Evolutionary conservation across 2,113 vertebrate species (phyloP).

Genomic region (Sprattus sprattus): DNA sequence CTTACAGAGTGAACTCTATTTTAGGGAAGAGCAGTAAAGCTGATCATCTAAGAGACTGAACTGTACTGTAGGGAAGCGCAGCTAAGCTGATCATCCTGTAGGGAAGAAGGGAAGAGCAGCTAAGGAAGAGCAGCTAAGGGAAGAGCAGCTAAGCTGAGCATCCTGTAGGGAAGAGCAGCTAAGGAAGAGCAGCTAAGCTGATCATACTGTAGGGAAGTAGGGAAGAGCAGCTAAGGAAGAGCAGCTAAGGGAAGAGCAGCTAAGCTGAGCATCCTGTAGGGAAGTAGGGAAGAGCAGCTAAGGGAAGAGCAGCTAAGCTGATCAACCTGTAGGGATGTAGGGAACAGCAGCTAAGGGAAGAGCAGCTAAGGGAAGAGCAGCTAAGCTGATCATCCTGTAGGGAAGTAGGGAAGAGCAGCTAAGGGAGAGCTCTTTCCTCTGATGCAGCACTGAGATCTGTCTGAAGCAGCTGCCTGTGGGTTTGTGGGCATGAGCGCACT

Average conservation of each 20-base stretch:
- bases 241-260: too few relatives aligned
- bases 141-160: background rate
- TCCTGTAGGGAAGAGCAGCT: background rate
- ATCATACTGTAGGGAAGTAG: too few relatives aligned
- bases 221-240: background rate
- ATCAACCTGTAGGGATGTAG: too few relatives aligned
- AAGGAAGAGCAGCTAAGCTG: background rate
- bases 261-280: too few relatives aligned
- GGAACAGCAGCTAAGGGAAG: background rate
- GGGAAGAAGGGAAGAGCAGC: background rate
- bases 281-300: background rate
- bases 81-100: too few relatives aligned
- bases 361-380: background rate
- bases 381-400: too few relatives aligned
- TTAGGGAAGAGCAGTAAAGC: background rate
- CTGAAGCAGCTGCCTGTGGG: background rate
- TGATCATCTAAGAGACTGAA: background rate
- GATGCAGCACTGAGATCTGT: too few relatives aligned
- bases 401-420: background rate
- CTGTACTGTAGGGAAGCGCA: too few relatives aligned
- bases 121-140: background rate
- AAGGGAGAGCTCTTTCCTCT: background rate
- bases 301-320: background rate
- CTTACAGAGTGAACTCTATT: background rate
- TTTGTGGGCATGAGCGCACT: slow-evolving; percentile 59